Conservation (phyloP, 2,888 invertebrate species). For the Harpalus rufipes region DNA sequence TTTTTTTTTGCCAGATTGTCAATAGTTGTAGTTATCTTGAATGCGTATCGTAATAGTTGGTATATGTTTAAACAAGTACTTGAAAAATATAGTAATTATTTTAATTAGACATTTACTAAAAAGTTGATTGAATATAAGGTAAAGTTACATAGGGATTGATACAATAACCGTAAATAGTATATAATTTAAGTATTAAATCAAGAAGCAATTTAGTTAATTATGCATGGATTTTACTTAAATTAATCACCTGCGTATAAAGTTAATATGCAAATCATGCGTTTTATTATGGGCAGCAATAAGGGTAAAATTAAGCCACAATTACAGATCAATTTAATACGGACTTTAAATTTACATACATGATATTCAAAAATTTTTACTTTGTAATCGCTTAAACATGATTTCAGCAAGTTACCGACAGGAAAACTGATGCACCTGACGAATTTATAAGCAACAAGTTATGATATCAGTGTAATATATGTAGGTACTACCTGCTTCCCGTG, state of each 20-base stretch:
- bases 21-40: too few relatives aligned
- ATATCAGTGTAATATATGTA: too few relatives aligned
- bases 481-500: too few relatives aligned
- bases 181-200: constrained; percentile 41
- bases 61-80: too few relatives aligned
- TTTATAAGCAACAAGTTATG: neutral
- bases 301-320: constrained; percentile 44
- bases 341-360: constrained; percentile 35
- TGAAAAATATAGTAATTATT: neutral
- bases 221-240: constrained; percentile 17
- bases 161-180: constrained; percentile 27
- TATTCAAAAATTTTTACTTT: constrained; percentile 33
- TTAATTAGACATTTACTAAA: neutral
- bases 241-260: constrained; percentile 32
- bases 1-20: too few relatives aligned
- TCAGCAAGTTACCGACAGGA: constrained; percentile 18
- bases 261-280: constrained; percentile 36
- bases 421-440: constrained; percentile 9
- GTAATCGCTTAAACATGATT: constrained; percentile 17
- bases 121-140: neutral
- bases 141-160: constrained; percentile 12
- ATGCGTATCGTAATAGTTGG: too few relatives aligned
- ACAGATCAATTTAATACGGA: constrained; percentile 43
- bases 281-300: constrained; percentile 26
- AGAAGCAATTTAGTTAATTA: constrained; percentile 34